Percentiles rank a stretch among this genome's conserved stretches.
These are phyloP conservation scores for Thunnus maccoyii DNA, from an alignment of 2,113 vertebrate genomes.

Conservation along the genomic window DNA sequence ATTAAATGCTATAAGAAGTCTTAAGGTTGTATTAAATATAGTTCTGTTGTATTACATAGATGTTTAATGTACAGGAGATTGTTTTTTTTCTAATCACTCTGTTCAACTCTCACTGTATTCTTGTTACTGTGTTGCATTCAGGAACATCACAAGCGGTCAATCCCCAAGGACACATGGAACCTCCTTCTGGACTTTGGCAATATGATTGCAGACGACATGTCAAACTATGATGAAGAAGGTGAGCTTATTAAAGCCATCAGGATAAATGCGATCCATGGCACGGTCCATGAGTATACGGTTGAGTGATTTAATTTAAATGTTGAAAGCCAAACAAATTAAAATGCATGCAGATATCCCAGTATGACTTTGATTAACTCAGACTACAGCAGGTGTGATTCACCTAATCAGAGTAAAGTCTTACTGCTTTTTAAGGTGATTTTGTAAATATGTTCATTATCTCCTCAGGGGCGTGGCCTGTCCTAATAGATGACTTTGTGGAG, in stretches of 20 bases:
- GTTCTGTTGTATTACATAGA: no score
- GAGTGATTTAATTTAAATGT: background rate
- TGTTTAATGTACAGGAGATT: no score
- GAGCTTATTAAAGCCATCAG: constrained; percentile 36
- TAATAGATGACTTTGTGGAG: constrained; percentile 97
- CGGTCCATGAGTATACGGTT: background rate
- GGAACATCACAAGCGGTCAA: constrained; percentile 97
- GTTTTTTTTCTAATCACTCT: background rate
- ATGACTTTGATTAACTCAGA: background rate
- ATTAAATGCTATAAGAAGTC: background rate
- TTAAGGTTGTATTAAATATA: no score
- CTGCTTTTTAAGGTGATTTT: background rate
- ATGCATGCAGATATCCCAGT: background rate
- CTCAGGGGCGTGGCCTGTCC: constrained; percentile 95
- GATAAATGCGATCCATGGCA: background rate
- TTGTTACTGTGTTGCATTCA: constrained; percentile 63
- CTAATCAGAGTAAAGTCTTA: no score
- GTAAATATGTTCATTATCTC: constrained; percentile 11
- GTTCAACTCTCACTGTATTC: no score
- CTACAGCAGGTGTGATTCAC: no score
- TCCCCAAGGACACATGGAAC: constrained; percentile 97
- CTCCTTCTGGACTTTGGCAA: constrained; percentile 96
- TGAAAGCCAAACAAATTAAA: background rate
- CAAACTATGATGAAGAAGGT: constrained; percentile 98
- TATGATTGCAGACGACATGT: constrained; percentile 98